Conservation (phyloP, 92 coral and sea anemone species). For the Anthopleura xanthogrammica region DNA sequence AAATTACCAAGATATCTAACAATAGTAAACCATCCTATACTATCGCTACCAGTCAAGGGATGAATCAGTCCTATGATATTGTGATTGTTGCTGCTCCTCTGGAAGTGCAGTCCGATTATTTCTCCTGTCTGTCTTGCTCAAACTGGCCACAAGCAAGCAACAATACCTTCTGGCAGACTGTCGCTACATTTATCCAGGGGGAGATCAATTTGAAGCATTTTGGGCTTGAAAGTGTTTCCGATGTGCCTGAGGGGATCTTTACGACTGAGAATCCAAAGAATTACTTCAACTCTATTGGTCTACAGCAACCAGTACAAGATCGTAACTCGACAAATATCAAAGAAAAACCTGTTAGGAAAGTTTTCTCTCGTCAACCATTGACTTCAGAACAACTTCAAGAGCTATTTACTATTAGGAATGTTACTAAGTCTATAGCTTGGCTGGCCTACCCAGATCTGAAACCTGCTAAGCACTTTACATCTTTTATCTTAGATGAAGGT, state of each 20-base stretch:
- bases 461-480: slow-evolving; percentile 78
- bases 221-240: slow-evolving; percentile 38
- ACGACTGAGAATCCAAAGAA: slow-evolving; percentile 81
- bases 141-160: slow-evolving; percentile 74
- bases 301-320: slow-evolving; percentile 63
- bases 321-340: slow-evolving; percentile 33
- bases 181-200: slow-evolving; percentile 77
- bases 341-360: slow-evolving; percentile 57
- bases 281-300: slow-evolving; percentile 80
- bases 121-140: slow-evolving; percentile 70
- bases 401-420: slow-evolving; percentile 49
- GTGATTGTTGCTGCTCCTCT: slow-evolving; percentile 93
- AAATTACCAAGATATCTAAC: slow-evolving; percentile 44
- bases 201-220: slow-evolving; percentile 66
- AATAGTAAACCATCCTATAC: slow-evolving; percentile 45
- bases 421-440: slow-evolving; percentile 59
- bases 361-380: slow-evolving; percentile 75
- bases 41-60: slow-evolving; percentile 49
- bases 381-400: slow-evolving; percentile 49
- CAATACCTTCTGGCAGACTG: slow-evolving; percentile 81
- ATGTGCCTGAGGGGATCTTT: slow-evolving; percentile 66
- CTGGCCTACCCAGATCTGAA: slow-evolving; percentile 83
- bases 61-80: slow-evolving; percentile 55
- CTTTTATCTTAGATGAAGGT: slow-evolving; percentile 90
- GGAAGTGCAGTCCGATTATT: slow-evolving; percentile 47